phyloP scores from a whole-genome alignment of 2,797 vertebrate species.

The Serranus cabrilla region DNA sequence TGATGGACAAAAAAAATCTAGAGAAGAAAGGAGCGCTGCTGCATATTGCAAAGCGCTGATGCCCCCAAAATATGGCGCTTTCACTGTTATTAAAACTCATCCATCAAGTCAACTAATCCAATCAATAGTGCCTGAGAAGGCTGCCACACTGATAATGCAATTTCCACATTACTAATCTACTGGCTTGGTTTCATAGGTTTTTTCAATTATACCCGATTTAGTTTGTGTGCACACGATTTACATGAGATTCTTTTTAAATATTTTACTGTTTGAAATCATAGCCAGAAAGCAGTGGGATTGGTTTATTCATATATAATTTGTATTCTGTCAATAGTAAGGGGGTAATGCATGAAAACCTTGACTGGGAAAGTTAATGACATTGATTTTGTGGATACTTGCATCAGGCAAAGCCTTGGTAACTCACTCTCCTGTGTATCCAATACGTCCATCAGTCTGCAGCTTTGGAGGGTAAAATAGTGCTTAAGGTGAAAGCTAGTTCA shows the following conservation, averaged over 20 bases:
- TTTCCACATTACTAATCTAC: conserved; percentile 69
- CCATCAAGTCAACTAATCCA: conserved; percentile 77
- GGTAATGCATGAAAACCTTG: conserved; percentile 5
- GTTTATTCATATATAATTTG: conserved; percentile 23
- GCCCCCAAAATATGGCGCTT: conserved; percentile 59
- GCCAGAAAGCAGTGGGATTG: conserved; percentile 11
- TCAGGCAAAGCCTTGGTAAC: conserved; percentile 6
- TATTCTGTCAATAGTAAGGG: conserved; percentile 2
- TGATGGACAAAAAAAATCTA: conserved; percentile 29
- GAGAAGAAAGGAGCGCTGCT: conserved; percentile 22
- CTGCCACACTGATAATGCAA: conserved; percentile 67
- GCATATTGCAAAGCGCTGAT: conserved; percentile 60
- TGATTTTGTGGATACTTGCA: conserved; percentile 17
- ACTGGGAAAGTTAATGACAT: conserved; percentile 24
- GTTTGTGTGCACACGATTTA: conserved; percentile 25
- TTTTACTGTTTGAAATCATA: conserved; percentile 15
- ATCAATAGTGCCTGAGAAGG: conserved; percentile 68
- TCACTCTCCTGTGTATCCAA: conserved; percentile 17
- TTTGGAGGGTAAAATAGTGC: conserved; percentile 35
- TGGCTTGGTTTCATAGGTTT: conserved; percentile 52
- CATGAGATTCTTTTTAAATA: not conserved
- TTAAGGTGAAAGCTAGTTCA: conserved; percentile 41
- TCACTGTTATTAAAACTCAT: conserved; percentile 78
- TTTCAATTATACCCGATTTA: conserved; percentile 52
- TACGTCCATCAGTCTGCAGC: conserved; percentile 24